Evolutionary conservation across 2,113 vertebrate genomes (phyloP).

Genomic region (Rhizomys pruinosus): DNA sequence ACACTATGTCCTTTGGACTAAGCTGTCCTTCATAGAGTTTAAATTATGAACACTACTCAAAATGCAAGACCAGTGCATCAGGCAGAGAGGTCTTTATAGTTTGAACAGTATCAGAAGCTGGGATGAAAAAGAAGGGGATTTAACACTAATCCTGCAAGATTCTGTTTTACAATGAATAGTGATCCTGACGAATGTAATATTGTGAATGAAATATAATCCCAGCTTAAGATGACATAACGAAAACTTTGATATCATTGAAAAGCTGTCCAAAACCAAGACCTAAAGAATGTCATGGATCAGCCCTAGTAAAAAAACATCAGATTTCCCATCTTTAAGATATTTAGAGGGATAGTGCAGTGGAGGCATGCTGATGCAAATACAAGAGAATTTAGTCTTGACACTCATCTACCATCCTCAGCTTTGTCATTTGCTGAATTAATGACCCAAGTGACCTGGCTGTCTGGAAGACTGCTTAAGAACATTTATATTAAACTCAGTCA

Average conservation of each 20-base stretch:
- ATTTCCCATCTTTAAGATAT: constrained; percentile 20
- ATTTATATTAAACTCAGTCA: background rate
- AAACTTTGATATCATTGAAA: constrained; percentile 71
- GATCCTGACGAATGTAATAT: constrained; percentile 53
- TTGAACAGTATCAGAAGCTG: constrained; percentile 52
- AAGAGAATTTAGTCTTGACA: background rate
- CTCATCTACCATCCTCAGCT: background rate
- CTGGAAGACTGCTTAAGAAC: background rate
- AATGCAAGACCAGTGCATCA: constrained; percentile 56
- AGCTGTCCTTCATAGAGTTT: background rate
- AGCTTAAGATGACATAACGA: constrained; percentile 69
- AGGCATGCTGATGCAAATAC: background rate
- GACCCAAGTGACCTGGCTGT: background rate
- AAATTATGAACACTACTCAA: constrained; percentile 16
- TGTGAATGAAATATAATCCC: constrained; percentile 72
- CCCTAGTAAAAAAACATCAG: background rate
- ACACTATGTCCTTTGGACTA: background rate
- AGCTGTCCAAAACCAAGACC: constrained; percentile 62
- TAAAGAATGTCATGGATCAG: constrained; percentile 57
- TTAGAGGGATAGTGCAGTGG: background rate
- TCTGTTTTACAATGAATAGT: constrained; percentile 67
- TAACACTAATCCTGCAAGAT: constrained; percentile 72
- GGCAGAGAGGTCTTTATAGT: background rate
- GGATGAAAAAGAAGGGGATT: constrained; percentile 63
- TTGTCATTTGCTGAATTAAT: background rate